Base-by-base conservation (phyloP, 2,113 vertebrate genomes). In the Neoarius graeffei region DNA sequence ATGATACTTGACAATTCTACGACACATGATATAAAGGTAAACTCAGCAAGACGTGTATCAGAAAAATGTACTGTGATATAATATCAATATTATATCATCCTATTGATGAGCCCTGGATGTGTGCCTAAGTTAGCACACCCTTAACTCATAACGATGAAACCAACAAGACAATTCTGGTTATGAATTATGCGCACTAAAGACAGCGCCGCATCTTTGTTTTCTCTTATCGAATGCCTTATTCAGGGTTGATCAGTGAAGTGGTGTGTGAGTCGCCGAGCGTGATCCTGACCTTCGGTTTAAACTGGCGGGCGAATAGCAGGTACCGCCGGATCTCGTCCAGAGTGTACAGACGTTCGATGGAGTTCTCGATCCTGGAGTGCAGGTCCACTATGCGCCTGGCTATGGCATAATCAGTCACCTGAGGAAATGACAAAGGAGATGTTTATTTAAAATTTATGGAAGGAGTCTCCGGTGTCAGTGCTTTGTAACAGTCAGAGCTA, bases 341-440 rank as follows among this genome's bases (percentile, higher is more conserved):
- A 5, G 96, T 96, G 92, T 99, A 99, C 13, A 99, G 94, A 11
- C 99, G 94, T 88, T 99, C 97, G 42, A 99, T 96, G 0, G 98
- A 99, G 80, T 99, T 97, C 88, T 98, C 96, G 80, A 98, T 94
- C 86, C 98, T 96, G 73, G 97, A 96, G 94, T 99, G 99, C 71
- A 99, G 95, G 90, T 99, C 99, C 85, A 99, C 97, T 19, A 99
- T 99, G 82, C 98, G 97, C 0, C 98, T 96, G 88, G 98, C 98
- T 87, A 99, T 99, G 92, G 98, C 98, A 2, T 99, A 99, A 92
- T 99, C 99, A 0, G 97, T 98, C 85, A 99, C 98, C 98, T 99
- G 91, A 83, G 84, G 57, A 11, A 48, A 85, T 14, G 82, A 54
- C 19, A 85, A 56, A 3, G 11, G 0, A 80, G 10, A 14, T 52